Conservation (phyloP, 2,797 vertebrate genomes). For the Molossus molossus region DNA sequence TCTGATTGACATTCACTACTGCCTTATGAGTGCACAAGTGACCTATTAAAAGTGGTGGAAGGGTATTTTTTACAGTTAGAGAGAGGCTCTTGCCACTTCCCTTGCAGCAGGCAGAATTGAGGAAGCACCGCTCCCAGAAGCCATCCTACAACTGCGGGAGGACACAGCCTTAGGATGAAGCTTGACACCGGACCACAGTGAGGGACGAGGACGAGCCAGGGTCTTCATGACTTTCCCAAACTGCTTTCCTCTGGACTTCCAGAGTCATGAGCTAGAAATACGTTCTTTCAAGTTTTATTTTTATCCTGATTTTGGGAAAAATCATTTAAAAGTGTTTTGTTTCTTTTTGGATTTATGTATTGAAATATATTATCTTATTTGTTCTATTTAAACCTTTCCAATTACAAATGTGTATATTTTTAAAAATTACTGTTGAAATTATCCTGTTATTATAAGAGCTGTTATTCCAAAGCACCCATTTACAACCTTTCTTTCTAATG, state of each 20-base stretch:
- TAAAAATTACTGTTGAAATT: conserved; percentile 67
- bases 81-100: neutral
- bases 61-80: neutral
- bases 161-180: neutral
- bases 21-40: neutral
- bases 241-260: neutral
- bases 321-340: neutral
- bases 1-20: neutral
- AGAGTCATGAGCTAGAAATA: neutral
- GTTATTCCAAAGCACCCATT: conserved; percentile 69
- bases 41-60: neutral
- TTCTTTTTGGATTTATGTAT: neutral
- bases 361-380: conserved; percentile 5
- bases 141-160: rapidly evolving
- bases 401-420: conserved; percentile 50
- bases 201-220: neutral
- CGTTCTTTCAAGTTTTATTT: neutral
- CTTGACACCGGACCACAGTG: neutral
- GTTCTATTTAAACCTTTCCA: conserved; percentile 29
- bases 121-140: neutral
- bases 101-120: neutral
- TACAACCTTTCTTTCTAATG: conserved; percentile 56
- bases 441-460: conserved; percentile 49
- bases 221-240: neutral
- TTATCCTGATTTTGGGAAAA: neutral